A percentile compares a stretch with the other conserved stretches of the same genome.
Conservation (phyloP, 2,797 vertebrate species). For the Dermochelys coriacea region DNA sequence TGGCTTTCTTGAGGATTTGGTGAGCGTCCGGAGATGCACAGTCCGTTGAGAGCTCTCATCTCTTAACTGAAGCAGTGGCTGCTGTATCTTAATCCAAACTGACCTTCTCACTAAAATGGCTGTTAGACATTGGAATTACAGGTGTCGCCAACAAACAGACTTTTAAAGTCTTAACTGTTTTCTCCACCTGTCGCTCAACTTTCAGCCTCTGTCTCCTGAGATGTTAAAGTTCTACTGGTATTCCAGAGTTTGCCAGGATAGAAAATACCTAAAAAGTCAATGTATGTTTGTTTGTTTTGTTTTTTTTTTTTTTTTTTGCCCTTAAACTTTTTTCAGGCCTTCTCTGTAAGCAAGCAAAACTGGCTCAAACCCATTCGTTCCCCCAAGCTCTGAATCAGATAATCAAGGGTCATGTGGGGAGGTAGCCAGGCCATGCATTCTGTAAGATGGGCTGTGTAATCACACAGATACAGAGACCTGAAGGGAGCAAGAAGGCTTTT, state of each 20-base stretch:
- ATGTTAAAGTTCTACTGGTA: neutral
- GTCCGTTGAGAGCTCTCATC: neutral
- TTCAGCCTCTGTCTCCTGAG: neutral
- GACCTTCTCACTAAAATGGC: conserved; percentile 11
- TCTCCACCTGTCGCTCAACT: neutral
- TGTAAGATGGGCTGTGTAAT: neutral
- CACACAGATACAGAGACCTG: neutral
- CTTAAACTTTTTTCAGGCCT: conserved; percentile 21
- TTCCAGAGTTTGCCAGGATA: neutral
- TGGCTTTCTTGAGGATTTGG: neutral
- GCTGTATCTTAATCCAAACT: neutral
- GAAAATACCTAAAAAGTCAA: conserved; percentile 20
- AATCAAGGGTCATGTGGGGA: neutral
- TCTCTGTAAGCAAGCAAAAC: neutral
- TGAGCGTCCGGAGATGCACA: neutral
- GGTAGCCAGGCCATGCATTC: neutral
- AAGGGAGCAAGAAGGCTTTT: neutral
- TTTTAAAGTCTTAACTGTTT: neutral
- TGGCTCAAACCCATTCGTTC: neutral
- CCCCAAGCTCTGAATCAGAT: neutral
- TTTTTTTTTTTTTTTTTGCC: too few species aligned
- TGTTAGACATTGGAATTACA: conserved; percentile 23
- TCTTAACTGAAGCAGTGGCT: conserved; percentile 6
- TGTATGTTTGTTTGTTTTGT: too few species aligned
- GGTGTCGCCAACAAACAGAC: neutral